Evolutionary conservation across 1,140 invertebrate species (phyloP).

Genomic region (Drosophila nasuta): DNA sequence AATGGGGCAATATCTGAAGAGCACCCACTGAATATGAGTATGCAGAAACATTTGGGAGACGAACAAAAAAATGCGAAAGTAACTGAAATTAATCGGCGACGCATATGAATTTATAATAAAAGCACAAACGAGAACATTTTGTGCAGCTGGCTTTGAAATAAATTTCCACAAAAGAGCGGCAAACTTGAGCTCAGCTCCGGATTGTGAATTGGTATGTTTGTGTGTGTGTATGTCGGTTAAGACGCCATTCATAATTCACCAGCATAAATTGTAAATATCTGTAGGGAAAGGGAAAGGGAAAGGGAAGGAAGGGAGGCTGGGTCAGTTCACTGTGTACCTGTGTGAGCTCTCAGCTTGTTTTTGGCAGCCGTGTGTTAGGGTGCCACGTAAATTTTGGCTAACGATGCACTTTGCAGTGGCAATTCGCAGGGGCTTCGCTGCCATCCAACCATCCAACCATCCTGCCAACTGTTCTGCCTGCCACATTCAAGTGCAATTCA

Average conservation of each 20-base stretch:
- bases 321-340: slow-evolving; percentile 18
- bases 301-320: background rate
- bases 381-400: slow-evolving; percentile 79
- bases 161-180: slow-evolving; percentile 52
- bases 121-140: slow-evolving; percentile 61
- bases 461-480: slow-evolving; percentile 8
- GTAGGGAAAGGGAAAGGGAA: slow-evolving; percentile 2
- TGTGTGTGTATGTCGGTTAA: slow-evolving; percentile 38
- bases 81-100: slow-evolving; percentile 80
- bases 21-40: background rate
- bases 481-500: slow-evolving; percentile 82
- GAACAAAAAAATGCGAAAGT: slow-evolving; percentile 46
- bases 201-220: background rate
- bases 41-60: slow-evolving; percentile 1
- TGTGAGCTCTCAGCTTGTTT: slow-evolving; percentile 57
- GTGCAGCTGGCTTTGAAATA: slow-evolving; percentile 77
- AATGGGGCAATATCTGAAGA: slow-evolving; percentile 52
- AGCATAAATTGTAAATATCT: slow-evolving; percentile 63
- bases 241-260: slow-evolving; percentile 77
- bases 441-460: slow-evolving; percentile 2
- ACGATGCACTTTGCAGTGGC: slow-evolving; percentile 79
- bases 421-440: slow-evolving; percentile 51
- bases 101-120: slow-evolving; percentile 79
- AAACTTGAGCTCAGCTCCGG: slow-evolving; percentile 22
- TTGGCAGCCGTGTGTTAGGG: slow-evolving; percentile 67